Evolutionary conservation across 2,113 vertebrate genomes (phyloP).

Genomic region (mouse (Mus musculus)): GRCm39 chr1:115585001-115585500

Average conservation of each 20-base stretch:
- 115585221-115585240: not conserved
- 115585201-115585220: not conserved
- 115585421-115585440: not conserved
- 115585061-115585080: not conserved
- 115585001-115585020: too few relatives aligned
- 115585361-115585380: not conserved
- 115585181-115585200: not conserved
- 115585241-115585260: not conserved
- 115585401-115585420: not conserved
- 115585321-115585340: not conserved
- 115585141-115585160: not conserved
- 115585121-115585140: not conserved
- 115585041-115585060: not conserved
- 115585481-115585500: not conserved
- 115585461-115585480: not conserved
- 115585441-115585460: not conserved
- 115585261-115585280: not conserved
- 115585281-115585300: not conserved
- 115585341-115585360: not conserved
- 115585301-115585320: not conserved
- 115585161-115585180: not conserved
- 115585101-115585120: not conserved
- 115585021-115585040: not conserved
- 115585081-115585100: not conserved
- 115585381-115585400: not conserved